Conservation (phyloP, 30 jellyfish, hydroid and myxozoan genomes). For the Hydractinia symbiolongicarpus region DNA sequence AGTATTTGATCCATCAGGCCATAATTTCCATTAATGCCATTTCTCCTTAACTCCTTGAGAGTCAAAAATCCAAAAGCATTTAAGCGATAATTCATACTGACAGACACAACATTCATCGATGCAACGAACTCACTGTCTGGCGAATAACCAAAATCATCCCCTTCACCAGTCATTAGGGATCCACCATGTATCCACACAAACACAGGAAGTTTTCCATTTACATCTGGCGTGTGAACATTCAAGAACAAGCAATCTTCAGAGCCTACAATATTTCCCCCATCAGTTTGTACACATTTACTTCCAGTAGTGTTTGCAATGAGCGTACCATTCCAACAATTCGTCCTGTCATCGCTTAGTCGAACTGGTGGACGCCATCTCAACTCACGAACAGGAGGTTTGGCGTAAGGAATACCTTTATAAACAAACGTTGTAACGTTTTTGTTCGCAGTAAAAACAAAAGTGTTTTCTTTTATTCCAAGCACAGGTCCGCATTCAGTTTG, state of each 20-base stretch:
- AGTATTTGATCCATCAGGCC: conserved; percentile 78
- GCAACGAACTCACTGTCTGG: conserved; percentile 50
- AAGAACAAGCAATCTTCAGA: conserved; percentile 61
- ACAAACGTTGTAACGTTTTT: too few species aligned
- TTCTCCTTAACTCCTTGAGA: conserved; percentile 39
- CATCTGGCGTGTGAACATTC: conserved; percentile 61
- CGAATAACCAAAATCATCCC: conserved; percentile 26
- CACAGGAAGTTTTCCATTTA: conserved; percentile 49
- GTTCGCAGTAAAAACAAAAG: neutral
- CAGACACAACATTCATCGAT: conserved; percentile 52
- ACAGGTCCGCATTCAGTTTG: conserved; percentile 14
- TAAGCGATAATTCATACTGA: conserved; percentile 58
- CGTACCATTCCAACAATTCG: conserved; percentile 53
- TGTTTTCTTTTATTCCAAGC: neutral
- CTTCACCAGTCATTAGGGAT: conserved; percentile 31
- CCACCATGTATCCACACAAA: conserved; percentile 86
- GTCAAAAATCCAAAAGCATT: conserved; percentile 80
- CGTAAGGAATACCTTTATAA: conserved; percentile 87
- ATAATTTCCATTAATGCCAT: conserved; percentile 43
- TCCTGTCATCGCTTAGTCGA: conserved; percentile 10
- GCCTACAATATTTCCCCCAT: conserved; percentile 24
- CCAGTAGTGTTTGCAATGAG: conserved; percentile 35
- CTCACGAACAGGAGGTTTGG: conserved; percentile 55
- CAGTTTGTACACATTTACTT: conserved; percentile 24
- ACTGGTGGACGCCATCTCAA: conserved; percentile 70